phyloP scores from a whole-genome alignment of 2,113 vertebrate species.

The Struthidea cinerea region DNA sequence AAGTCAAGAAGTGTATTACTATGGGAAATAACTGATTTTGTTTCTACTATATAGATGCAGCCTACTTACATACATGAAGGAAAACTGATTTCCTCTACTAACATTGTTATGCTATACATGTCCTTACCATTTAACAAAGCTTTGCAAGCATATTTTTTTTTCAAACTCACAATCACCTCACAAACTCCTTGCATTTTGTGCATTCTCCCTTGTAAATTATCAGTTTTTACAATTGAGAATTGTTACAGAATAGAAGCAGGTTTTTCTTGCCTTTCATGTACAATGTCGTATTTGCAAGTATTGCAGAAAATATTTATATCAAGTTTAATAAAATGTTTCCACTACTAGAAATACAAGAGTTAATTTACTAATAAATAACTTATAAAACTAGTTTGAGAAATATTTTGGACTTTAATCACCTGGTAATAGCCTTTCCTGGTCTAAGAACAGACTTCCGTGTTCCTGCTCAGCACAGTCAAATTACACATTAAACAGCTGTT shows the following conservation, averaged over 20 bases:
- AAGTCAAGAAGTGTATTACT: neutral
- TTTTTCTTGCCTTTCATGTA: neutral
- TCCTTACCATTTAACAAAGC: neutral
- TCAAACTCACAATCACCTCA: neutral
- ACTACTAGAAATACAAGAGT: neutral
- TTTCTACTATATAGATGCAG: neutral
- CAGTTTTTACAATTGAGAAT: neutral
- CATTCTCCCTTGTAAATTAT: neutral
- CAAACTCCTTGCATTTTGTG: neutral
- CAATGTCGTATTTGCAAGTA: neutral
- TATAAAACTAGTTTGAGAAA: neutral
- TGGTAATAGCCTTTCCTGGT: neutral
- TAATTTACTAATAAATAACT: neutral
- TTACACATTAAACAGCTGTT: neutral
- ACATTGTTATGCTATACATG: neutral
- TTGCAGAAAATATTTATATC: neutral
- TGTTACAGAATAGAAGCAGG: neutral
- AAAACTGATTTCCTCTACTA: neutral
- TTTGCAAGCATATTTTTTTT: neutral
- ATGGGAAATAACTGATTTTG: neutral
- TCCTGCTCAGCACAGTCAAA: neutral
- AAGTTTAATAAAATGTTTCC: neutral
- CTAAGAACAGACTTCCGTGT: neutral
- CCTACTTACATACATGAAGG: neutral
- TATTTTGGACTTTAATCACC: neutral